phyloP scores from a whole-genome alignment of 1,140 invertebrate species.

The Drosophila auraria region DNA sequence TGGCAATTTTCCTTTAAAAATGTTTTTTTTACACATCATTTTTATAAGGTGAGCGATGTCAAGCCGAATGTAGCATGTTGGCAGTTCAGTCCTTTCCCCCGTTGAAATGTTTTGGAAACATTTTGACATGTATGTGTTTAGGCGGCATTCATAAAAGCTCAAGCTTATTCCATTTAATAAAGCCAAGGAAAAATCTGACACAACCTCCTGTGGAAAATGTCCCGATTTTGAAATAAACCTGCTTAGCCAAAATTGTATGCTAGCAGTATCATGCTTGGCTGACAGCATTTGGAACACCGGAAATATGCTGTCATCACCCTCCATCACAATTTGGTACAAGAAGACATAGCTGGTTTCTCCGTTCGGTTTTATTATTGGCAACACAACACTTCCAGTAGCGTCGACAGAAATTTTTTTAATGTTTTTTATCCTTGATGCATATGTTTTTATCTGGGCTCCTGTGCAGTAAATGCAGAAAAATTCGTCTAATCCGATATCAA shows the following conservation, averaged over 20 bases:
- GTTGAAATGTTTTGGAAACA: neutral
- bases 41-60: slow-evolving; percentile 7
- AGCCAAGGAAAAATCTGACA: slow-evolving; percentile 4
- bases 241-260: slow-evolving; percentile 13
- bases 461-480: slow-evolving; percentile 14
- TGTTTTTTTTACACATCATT: neutral
- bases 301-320: slow-evolving; percentile 12
- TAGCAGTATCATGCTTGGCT: slow-evolving; percentile 5
- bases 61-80: slow-evolving; percentile 4
- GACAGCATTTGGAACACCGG: slow-evolving; percentile 4
- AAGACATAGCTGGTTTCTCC: neutral
- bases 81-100: neutral
- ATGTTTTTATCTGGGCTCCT: neutral
- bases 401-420: neutral
- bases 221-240: slow-evolving; percentile 1
- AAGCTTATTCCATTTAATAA: slow-evolving; percentile 2
- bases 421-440: neutral
- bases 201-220: slow-evolving; percentile 3
- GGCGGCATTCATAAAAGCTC: slow-evolving; percentile 1
- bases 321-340: neutral
- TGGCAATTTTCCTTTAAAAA: neutral
- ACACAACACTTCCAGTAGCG: slow-evolving; percentile 3
- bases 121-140: neutral
- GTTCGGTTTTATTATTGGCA: neutral
- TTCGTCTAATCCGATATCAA: neutral